These are phyloP conservation scores for Tanypteryx hageni DNA, from an alignment of 2,888 invertebrate species.

Conservation along the genomic window DNA sequence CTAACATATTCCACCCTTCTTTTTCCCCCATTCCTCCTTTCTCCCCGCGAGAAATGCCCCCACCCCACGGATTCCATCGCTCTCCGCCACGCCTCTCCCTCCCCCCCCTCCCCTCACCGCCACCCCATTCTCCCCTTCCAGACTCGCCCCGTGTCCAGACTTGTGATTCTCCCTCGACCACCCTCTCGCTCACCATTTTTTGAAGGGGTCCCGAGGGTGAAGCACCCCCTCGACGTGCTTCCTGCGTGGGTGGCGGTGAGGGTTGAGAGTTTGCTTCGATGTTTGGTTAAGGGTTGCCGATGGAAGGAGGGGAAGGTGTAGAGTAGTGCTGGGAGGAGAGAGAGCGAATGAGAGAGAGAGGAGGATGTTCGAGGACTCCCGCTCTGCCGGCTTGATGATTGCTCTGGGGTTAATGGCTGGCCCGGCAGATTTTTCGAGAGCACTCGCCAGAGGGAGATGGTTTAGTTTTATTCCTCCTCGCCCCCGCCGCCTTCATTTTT, in stretches of 20 bases:
- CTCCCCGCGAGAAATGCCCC: no score
- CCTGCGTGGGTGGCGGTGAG: constrained; percentile 8
- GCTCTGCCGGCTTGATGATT: constrained; percentile 61
- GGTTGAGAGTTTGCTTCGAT: background rate
- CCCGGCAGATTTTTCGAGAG: constrained; percentile 61
- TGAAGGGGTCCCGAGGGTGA: background rate
- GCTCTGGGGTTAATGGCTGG: constrained; percentile 61
- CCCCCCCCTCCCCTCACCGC: no score
- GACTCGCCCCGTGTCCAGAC: background rate
- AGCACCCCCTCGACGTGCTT: constrained; percentile 15
- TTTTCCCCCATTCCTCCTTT: no score
- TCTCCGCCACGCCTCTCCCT: background rate
- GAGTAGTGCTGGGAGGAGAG: background rate
- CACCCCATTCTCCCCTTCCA: no score
- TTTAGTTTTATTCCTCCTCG: constrained; percentile 17
- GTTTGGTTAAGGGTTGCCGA: constrained; percentile 27
- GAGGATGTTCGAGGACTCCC: constrained; percentile 41
- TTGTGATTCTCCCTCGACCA: background rate
- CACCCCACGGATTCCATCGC: background rate
- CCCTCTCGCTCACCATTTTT: background rate
- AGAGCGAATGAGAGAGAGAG: background rate
- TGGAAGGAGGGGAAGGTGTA: background rate
- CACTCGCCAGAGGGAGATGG: constrained; percentile 22
- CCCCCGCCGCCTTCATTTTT: constrained; percentile 33
- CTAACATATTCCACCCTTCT: no score